Evolutionary conservation across 2,888 invertebrate species (phyloP).

Genomic region (Malthinus seriepunctatus): DNA sequence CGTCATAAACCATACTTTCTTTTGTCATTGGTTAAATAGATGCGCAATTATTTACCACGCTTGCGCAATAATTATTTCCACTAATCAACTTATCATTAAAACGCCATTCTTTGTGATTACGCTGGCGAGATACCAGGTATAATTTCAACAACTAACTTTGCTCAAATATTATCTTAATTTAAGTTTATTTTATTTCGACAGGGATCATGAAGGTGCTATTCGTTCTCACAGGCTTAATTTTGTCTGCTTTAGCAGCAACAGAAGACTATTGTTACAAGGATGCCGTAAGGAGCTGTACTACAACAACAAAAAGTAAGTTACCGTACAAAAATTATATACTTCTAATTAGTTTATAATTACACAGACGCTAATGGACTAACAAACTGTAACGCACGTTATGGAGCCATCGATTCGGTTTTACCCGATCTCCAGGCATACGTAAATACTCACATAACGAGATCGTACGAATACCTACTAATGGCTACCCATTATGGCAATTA

Average conservation of each 20-base stretch:
- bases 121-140: slow-evolving; percentile 57
- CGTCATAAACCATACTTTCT: slow-evolving; percentile 31
- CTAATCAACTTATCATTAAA: not conserved
- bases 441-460: slow-evolving; percentile 70
- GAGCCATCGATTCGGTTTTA: slow-evolving; percentile 59
- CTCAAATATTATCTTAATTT: slow-evolving; percentile 12
- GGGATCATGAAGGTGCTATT: slow-evolving; percentile 65
- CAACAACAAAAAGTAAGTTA: slow-evolving; percentile 46
- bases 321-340: not conserved
- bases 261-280: slow-evolving; percentile 66
- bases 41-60: slow-evolving; percentile 32
- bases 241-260: slow-evolving; percentile 47
- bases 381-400: slow-evolving; percentile 69
- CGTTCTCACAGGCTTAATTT: slow-evolving; percentile 56
- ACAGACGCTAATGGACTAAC: slow-evolving; percentile 42
- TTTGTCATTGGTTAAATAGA: slow-evolving; percentile 27
- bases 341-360: slow-evolving; percentile 12
- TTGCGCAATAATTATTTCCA: slow-evolving; percentile 11
- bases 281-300: slow-evolving; percentile 59
- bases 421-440: slow-evolving; percentile 60
- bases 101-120: slow-evolving; percentile 52
- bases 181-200: slow-evolving; percentile 41
- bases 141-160: slow-evolving; percentile 4
- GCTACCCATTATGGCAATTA: slow-evolving; percentile 78
- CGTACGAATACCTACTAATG: slow-evolving; percentile 75